phyloP scores from a whole-genome alignment of 2,888 invertebrate species.

The Pecten maximus region DNA sequence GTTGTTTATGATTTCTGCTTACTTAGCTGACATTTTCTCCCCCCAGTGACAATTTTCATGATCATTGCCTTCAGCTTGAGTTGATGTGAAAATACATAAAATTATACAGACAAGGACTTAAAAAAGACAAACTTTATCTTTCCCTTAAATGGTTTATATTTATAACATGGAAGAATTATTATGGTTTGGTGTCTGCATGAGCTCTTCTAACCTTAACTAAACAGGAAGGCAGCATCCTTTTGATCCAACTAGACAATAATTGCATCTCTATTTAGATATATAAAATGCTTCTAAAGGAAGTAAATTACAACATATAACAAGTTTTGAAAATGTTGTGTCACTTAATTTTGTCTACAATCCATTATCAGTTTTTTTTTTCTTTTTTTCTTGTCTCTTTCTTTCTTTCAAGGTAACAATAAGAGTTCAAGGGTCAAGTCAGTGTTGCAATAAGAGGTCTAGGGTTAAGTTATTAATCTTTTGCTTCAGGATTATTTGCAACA shows the following conservation, averaged over 20 bases:
- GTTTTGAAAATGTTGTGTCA: neutral
- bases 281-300: neutral
- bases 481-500: too few species aligned
- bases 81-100: neutral
- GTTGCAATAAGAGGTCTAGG: neutral
- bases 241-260: neutral
- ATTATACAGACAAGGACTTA: neutral
- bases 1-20: neutral
- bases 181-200: neutral
- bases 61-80: neutral
- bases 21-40: neutral
- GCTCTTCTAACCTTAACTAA: neutral
- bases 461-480: neutral
- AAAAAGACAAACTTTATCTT: neutral
- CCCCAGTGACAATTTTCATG: neutral
- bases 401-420: neutral
- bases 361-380: too few species aligned
- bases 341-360: neutral
- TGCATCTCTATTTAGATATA: neutral
- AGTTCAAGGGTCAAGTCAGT: neutral
- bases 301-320: neutral
- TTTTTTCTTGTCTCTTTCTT: too few species aligned
- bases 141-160: neutral
- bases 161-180: neutral
- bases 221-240: neutral